Base-by-base conservation (phyloP, 2,888 invertebrate genomes). In the Strigamia transsilvanica region DNA sequence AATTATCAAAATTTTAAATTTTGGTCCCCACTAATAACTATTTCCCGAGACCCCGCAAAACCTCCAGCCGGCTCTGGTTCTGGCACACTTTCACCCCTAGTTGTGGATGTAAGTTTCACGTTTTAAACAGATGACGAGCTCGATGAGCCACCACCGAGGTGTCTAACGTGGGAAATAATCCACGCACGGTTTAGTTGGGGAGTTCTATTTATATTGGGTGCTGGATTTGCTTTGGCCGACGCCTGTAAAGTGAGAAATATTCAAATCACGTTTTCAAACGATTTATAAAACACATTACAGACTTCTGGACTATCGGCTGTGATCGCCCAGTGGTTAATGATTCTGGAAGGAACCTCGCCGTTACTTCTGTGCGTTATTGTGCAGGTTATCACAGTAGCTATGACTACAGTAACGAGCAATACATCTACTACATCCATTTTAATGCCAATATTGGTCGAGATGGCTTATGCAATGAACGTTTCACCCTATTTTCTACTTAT, bases 391-490 rank as follows among this genome's bases (percentile, higher is more conserved):
- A 12, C 80, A n/a, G 23, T 80, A 9, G 21, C 12, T 18, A 3
- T 80, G 46, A 80, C 80, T 21, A 10, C 80, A 15, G 42, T 80
- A 7, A 80, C 80, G 5, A 80, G 80, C n/a, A 80, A 80, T 23
- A 46, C 80, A 2, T 46, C 51, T 2, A 80, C 80, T 23, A 6
- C 46, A 13, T 51, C 42, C 15, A 80, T 80, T 41, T n/a, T 80
- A 9, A 18, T 46, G 1, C 80, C 80, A 12, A 27, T 80, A 23
- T 12, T 80, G 46, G 23, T 80, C 2, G 27, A 21, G 9, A 6
- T 80, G 9, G 80, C 80, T 4, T 21, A 80, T 3, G 12, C 23
- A 1, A 32, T 80, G 18, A 80, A 46, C 9, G 13, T 46, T 18
- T 1, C 18, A 18, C 46, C 51, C 2, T 10, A 51, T n/a, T 32